Conservation (phyloP, 2,113 vertebrate species). For the Oryctolagus cuniculus region mOryCun1.1 NC_091439.1:27956501-27957000, state of each 20-base stretch:
- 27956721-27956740: background rate
- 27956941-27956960: background rate
- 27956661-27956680: constrained; percentile 1
- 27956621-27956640: constrained; percentile 35
- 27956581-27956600: background rate
- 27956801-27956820: constrained; percentile 57
- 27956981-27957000: background rate
- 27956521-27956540: constrained; percentile 1
- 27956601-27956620: background rate
- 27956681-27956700: constrained; percentile 46
- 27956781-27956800: background rate
- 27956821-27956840: constrained; percentile 30
- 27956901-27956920: background rate
- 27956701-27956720: constrained; percentile 54
- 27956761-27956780: background rate
- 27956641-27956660: background rate
- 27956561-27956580: constrained; percentile 35
- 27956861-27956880: constrained; percentile 51
- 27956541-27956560: background rate
- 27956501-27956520: background rate
- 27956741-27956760: constrained; percentile 28
- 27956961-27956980: background rate
- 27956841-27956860: constrained; percentile 43
- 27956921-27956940: background rate
- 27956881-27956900: background rate